Evolutionary conservation across 2,113 vertebrate genomes (phyloP).

Genomic region (Tetraodon nigroviridis): DNA sequence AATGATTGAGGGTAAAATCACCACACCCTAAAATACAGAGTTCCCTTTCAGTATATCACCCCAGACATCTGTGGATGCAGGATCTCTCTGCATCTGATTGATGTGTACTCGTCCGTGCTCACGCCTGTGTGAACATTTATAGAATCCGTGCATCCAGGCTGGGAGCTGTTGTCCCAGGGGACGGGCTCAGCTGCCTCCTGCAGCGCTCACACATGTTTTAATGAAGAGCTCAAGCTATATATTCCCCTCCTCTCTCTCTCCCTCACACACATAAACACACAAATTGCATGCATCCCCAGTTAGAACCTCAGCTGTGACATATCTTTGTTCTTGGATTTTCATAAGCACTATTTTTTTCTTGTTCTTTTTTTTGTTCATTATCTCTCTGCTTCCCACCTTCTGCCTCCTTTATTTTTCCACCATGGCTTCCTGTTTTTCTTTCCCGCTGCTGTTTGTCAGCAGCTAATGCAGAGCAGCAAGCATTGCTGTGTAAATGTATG

Average conservation of each 20-base stretch:
- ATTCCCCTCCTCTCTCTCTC: constrained; percentile 13
- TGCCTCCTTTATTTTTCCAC: constrained; percentile 5
- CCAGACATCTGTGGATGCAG: constrained; percentile 1
- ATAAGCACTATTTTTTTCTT: constrained; percentile 9
- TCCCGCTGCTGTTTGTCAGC: constrained; percentile 29
- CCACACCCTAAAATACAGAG: too few species aligned
- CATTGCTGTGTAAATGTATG: constrained; percentile 24
- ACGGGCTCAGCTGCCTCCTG: constrained; percentile 62
- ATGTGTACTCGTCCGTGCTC: constrained; percentile 19
- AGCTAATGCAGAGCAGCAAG: constrained; percentile 22
- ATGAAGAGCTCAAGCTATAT: constrained; percentile 42
- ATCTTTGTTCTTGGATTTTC: constrained; percentile 1
- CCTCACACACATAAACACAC: constrained; percentile 15
- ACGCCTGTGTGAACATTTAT: constrained; percentile 34
- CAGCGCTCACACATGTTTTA: constrained; percentile 55
- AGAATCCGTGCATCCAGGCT: constrained; percentile 30
- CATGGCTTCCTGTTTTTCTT: constrained; percentile 10
- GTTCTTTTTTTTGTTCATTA: constrained; percentile 18
- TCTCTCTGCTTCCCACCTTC: constrained; percentile 1
- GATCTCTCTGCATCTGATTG: not conserved
- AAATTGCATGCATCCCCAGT: constrained; percentile 8
- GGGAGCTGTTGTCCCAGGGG: constrained; percentile 48
- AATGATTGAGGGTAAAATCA: too few species aligned
- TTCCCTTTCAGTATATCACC: not conserved
- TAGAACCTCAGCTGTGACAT: too few species aligned